phyloP scores from a whole-genome alignment of 2,797 vertebrate genomes.

The Gouania willdenowi region DNA sequence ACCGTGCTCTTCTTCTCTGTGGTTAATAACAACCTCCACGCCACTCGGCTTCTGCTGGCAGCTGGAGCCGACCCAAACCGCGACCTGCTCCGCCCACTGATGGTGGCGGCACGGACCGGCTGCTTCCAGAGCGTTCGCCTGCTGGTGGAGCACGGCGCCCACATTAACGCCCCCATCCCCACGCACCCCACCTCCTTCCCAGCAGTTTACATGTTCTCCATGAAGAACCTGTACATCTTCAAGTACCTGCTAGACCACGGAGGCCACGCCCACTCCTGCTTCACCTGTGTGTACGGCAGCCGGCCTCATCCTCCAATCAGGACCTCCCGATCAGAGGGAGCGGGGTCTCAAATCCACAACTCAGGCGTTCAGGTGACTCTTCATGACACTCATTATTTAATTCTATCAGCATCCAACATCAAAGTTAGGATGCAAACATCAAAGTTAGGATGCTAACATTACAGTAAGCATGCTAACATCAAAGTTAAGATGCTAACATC shows the following conservation, averaged over 20 bases:
- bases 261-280: constrained; percentile 83
- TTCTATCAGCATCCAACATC: too few relatives aligned
- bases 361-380: background rate
- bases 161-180: constrained; percentile 82
- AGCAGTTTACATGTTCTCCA: constrained; percentile 87
- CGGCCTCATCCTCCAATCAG: constrained; percentile 79
- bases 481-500: too few relatives aligned
- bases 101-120: constrained; percentile 85
- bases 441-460: too few relatives aligned
- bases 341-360: too few relatives aligned
- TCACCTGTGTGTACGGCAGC: constrained; percentile 80
- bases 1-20: constrained; percentile 87
- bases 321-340: constrained; percentile 20
- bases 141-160: constrained; percentile 85
- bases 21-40: constrained; percentile 82
- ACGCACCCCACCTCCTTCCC: constrained; percentile 90
- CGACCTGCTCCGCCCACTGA: constrained; percentile 84
- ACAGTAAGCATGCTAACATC: too few relatives aligned
- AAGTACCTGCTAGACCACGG: constrained; percentile 90
- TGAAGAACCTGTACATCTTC: constrained; percentile 85
- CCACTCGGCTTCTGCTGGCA: constrained; percentile 77
- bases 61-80: constrained; percentile 88
- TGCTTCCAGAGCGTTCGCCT: constrained; percentile 78
- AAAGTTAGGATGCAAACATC: too few relatives aligned
- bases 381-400: background rate